Conservation (phyloP, 2,113 vertebrate species). For the Heptranchias perlo region DNA sequence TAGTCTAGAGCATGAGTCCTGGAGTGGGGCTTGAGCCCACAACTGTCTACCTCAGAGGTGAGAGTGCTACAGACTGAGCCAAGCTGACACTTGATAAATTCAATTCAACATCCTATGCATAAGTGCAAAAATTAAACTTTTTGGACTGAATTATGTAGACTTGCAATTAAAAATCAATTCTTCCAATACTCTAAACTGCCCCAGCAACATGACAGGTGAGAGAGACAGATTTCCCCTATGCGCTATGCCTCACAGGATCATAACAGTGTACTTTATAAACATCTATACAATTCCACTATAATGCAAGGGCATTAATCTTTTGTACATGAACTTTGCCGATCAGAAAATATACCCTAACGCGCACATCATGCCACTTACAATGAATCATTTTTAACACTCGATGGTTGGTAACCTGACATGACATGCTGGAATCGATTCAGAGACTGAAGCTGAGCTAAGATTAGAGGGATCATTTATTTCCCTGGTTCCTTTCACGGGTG, state of each 20-base stretch:
- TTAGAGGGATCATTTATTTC: neutral
- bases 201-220: neutral
- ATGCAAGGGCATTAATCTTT: neutral
- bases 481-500: neutral
- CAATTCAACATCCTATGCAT: neutral
- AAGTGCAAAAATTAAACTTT: neutral
- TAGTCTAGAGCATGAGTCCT: neutral
- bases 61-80: neutral
- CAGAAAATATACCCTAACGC: neutral
- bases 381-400: neutral
- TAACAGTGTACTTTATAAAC: neutral
- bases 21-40: neutral
- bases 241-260: neutral
- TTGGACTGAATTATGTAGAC: neutral
- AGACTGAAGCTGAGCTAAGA: neutral
- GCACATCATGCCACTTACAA: neutral
- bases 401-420: neutral
- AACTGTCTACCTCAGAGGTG: neutral
- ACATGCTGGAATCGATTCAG: neutral
- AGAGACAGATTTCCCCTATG: neutral
- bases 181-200: neutral
- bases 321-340: neutral
- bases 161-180: neutral
- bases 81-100: neutral
- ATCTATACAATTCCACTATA: neutral